phyloP scores from a whole-genome alignment of 2,113 vertebrate genomes.

The Gadus macrocephalus region DNA sequence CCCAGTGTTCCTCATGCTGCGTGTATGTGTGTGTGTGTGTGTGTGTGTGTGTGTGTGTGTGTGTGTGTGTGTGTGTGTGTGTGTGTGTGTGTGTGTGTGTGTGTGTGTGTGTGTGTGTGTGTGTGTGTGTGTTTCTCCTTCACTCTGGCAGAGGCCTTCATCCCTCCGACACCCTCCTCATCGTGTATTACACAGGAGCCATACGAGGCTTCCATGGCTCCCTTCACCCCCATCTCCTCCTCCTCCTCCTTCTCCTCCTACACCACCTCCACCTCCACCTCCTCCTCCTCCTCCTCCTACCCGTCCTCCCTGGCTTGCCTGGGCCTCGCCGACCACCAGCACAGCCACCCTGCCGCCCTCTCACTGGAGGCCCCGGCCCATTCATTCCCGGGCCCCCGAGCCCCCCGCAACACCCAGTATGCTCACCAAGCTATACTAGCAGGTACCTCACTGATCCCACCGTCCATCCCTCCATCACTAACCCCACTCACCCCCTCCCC shows the following conservation, averaged over 20 bases:
- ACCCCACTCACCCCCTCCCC: too few relatives aligned
- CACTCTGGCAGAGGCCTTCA: conserved; percentile 63
- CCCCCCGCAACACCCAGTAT: conserved; percentile 70
- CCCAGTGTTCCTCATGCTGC: too few relatives aligned
- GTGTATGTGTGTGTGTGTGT: conserved; percentile 9
- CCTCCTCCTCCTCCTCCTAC: conserved; percentile 67
- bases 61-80: conserved; percentile 27
- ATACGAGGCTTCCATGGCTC: conserved; percentile 66
- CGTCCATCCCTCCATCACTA: background rate
- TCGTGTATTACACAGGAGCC: conserved; percentile 74
- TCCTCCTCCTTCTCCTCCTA: conserved; percentile 66
- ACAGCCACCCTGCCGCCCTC: conserved; percentile 67
- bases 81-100: conserved; percentile 27
- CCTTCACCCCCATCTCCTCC: conserved; percentile 69
- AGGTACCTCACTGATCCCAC: conserved; percentile 53
- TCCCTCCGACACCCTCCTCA: conserved; percentile 61
- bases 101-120: conserved; percentile 27
- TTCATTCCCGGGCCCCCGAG: conserved; percentile 68
- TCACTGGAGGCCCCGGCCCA: conserved; percentile 72
- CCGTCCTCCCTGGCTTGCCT: conserved; percentile 63
- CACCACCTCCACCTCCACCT: conserved; percentile 64
- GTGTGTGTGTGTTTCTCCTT: conserved; percentile 32
- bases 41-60: background rate
- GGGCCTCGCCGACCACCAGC: conserved; percentile 70
- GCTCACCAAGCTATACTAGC: conserved; percentile 73